Percentiles rank a stretch among this genome's conserved stretches.
phyloP scores from a whole-genome alignment of 2,113 vertebrate species.

The Cottus gobio region DNA sequence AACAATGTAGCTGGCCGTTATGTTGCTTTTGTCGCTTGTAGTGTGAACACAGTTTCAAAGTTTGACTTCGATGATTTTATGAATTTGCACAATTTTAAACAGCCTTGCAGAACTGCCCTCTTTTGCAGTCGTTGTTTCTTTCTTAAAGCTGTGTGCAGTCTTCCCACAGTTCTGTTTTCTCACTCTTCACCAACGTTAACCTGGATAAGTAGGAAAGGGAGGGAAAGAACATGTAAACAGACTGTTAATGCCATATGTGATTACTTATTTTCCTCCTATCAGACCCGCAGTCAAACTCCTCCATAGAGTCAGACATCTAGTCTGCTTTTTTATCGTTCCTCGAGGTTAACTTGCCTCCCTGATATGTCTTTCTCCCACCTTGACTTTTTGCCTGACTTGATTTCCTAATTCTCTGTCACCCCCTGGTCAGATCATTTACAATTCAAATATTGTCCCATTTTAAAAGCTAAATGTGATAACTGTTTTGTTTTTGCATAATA shows the following conservation, averaged over 20 bases:
- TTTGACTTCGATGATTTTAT: not conserved
- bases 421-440: not conserved
- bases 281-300: constrained; percentile 29
- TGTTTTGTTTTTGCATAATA: not conserved
- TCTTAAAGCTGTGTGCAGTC: not conserved
- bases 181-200: constrained; percentile 19
- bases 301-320: constrained; percentile 35
- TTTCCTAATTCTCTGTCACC: constrained; percentile 24
- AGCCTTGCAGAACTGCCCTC: not conserved
- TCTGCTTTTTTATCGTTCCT: constrained; percentile 36
- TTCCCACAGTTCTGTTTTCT: constrained; percentile 9
- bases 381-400: constrained; percentile 35
- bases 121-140: not conserved
- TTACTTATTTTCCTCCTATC: constrained; percentile 32
- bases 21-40: not conserved
- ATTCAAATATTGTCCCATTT: not conserved
- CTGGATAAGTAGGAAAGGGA: not conserved
- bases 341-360: constrained; percentile 9
- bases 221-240: constrained; percentile 3
- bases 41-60: not conserved
- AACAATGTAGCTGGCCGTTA: not conserved
- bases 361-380: constrained; percentile 26
- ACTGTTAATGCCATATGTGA: constrained; percentile 16
- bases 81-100: not conserved
- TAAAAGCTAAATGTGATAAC: not conserved